Percentiles rank a stretch among this genome's conserved stretches.
Conservation (phyloP, 1,140 invertebrate species). For the Drosophila bocki region DNA sequence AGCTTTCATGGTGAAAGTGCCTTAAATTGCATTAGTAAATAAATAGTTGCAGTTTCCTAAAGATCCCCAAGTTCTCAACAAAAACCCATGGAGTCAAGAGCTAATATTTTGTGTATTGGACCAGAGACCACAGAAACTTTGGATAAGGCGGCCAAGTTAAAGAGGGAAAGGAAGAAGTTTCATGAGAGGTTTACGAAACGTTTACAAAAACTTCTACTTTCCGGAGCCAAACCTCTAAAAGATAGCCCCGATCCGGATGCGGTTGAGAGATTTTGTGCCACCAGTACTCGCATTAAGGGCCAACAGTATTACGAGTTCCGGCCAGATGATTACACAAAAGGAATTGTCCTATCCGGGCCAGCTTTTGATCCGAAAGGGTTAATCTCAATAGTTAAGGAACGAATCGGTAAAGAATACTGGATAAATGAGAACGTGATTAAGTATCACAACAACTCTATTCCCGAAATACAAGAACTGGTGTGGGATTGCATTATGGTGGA, state of each 20-base stretch:
- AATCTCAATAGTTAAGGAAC: background rate
- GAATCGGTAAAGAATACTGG: background rate
- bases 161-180: background rate
- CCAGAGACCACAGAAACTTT: background rate
- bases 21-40: background rate
- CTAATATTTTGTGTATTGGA: slow-evolving; percentile 2
- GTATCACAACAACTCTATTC: background rate
- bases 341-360: background rate
- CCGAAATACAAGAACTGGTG: background rate
- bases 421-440: slow-evolving; percentile 3
- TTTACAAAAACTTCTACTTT: background rate
- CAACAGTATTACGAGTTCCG: slow-evolving; percentile 5
- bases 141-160: background rate
- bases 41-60: background rate
- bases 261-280: slow-evolving; percentile 1
- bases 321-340: slow-evolving; percentile 6
- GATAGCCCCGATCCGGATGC: background rate
- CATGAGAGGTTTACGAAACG: background rate
- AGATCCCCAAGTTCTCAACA: background rate
- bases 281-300: background rate
- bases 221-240: background rate
- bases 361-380: slow-evolving; percentile 2
- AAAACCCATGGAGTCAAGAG: background rate
- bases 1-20: slow-evolving; percentile 1
- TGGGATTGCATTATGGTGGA: background rate